Percentiles rank a stretch among this genome's conserved stretches.
phyloP scores from a whole-genome alignment of 1,140 invertebrate species.

The Nixonia krombeini region DNA sequence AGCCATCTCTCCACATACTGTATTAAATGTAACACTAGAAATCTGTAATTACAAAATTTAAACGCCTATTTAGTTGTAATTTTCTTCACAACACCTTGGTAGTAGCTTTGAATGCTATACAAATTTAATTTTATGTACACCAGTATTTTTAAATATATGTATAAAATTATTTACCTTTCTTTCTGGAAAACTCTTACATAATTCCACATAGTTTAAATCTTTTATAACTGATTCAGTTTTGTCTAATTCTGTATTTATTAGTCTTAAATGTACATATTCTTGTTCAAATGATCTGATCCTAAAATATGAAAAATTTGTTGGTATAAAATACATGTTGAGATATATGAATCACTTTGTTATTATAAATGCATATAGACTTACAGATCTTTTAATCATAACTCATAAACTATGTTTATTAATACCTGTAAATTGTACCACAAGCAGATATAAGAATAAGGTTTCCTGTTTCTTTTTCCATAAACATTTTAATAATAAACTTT shows the following conservation, averaged over 20 bases:
- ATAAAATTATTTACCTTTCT: too few relatives aligned
- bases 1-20: slow-evolving; percentile 12
- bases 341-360: too few relatives aligned
- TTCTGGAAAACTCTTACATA: too few relatives aligned
- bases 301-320: too few relatives aligned
- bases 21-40: slow-evolving; percentile 16
- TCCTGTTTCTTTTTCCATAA: slow-evolving; percentile 14
- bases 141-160: too few relatives aligned
- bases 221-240: neutral
- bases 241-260: neutral
- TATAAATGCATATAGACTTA: too few relatives aligned
- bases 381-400: too few relatives aligned
- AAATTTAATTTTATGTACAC: too few relatives aligned
- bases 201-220: neutral
- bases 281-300: neutral
- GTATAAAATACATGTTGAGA: too few relatives aligned
- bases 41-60: slow-evolving; percentile 36
- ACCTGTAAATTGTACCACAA: slow-evolving; percentile 44
- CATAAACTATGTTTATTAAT: slow-evolving; percentile 4
- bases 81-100: too few relatives aligned
- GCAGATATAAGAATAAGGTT: slow-evolving; percentile 14
- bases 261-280: neutral
- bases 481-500: slow-evolving; percentile 23
- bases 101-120: too few relatives aligned
- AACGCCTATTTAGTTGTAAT: slow-evolving; percentile 4